A percentile compares a stretch with the other conserved stretches of the same genome.
phyloP scores from a whole-genome alignment of 2,797 vertebrate genomes.

The Netta rufina region DNA sequence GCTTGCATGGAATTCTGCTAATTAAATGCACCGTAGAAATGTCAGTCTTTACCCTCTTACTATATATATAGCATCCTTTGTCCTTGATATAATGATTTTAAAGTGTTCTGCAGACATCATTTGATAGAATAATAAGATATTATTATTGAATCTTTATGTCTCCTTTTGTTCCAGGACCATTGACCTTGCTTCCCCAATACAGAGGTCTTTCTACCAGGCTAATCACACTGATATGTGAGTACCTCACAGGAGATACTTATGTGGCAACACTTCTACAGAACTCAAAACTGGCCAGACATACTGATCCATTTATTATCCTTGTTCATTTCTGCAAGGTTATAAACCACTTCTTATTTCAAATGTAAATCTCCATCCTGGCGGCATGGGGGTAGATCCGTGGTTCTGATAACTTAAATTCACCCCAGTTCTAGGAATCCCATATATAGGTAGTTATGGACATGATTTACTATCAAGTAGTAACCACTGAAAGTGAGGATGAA shows the following conservation, averaged over 20 bases:
- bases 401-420: background rate
- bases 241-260: background rate
- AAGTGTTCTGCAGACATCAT: conserved; percentile 27
- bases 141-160: conserved; percentile 35
- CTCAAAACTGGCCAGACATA: background rate
- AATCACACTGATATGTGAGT: conserved; percentile 18
- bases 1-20: conserved; percentile 32
- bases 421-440: background rate
- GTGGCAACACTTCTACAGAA: background rate
- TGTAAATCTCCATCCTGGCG: background rate
- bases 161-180: background rate
- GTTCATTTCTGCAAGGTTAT: conserved; percentile 1
- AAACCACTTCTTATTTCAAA: conserved; percentile 16
- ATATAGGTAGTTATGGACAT: background rate
- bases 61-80: background rate
- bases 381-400: background rate
- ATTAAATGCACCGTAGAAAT: conserved; percentile 33
- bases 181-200: conserved; percentile 4
- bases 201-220: conserved; percentile 25
- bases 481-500: background rate
- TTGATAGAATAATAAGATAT: conserved; percentile 50
- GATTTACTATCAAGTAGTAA: background rate
- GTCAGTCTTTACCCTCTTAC: background rate
- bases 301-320: background rate
- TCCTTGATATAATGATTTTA: conserved; percentile 26